Conservation (phyloP, 2,888 invertebrate genomes). For the Temnothorax rugatulus region DNA sequence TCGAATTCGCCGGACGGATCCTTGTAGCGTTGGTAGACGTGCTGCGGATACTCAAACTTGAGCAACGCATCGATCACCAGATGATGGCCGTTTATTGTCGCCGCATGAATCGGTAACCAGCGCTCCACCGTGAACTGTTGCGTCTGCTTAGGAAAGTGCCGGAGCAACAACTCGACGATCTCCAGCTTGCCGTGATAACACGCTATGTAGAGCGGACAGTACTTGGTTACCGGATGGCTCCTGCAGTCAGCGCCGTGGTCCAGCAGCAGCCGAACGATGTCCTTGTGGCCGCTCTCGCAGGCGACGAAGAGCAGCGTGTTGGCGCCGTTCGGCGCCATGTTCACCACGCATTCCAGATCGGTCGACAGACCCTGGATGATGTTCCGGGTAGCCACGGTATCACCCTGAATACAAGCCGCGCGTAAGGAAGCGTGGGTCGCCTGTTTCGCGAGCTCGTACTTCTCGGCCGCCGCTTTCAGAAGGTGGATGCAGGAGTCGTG, state of each 20-base stretch:
- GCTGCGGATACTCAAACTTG: conserved; percentile 93
- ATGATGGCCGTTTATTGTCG: conserved; percentile 95
- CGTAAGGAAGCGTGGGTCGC: conserved; percentile 92
- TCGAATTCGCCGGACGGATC: conserved; percentile 92
- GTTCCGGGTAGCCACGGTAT: conserved; percentile 89
- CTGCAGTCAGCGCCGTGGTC: conserved; percentile 95
- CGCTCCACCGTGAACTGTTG: conserved; percentile 96
- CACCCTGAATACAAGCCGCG: conserved; percentile 92
- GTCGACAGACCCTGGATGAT: conserved; percentile 90
- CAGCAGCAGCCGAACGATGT: conserved; percentile 92
- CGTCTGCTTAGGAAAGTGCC: conserved; percentile 94
- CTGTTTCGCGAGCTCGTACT: conserved; percentile 90
- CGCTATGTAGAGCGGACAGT: conserved; percentile 97
- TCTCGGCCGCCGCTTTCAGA: conserved; percentile 90
- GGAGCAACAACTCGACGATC: conserved; percentile 91
- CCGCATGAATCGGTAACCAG: conserved; percentile 97
- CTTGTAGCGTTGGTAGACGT: conserved; percentile 89
- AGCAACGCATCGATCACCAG: conserved; percentile 93
- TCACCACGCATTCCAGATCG: conserved; percentile 92
- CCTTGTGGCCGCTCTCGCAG: conserved; percentile 93
- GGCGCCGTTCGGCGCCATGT: conserved; percentile 95
- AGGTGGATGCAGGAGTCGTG: conserved; percentile 90
- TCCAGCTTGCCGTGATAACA: conserved; percentile 94
- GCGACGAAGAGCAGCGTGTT: conserved; percentile 96
- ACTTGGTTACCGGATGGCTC: conserved; percentile 95